A percentile compares a stretch with the other conserved stretches of the same genome.
These are phyloP conservation scores for Gobiocypris rarus DNA, from an alignment of 2,113 vertebrate genomes.

Conservation along the genomic window DNA sequence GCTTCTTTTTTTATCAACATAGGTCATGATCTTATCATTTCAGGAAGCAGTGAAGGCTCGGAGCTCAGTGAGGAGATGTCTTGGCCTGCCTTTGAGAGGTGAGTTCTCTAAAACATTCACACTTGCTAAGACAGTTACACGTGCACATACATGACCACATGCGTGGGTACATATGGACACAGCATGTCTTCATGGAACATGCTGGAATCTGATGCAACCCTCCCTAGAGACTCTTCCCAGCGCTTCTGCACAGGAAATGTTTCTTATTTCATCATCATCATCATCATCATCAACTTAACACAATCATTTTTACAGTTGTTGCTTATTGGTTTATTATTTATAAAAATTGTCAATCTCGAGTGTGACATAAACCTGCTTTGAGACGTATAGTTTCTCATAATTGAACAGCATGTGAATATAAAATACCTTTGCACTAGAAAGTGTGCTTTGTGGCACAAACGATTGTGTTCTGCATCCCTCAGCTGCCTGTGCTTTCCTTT, in stretches of 20 bases:
- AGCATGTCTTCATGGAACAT: constrained; percentile 14
- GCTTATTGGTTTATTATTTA: not conserved
- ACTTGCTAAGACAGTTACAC: not conserved
- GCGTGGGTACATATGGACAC: constrained; percentile 3
- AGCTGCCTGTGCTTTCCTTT: constrained; percentile 11
- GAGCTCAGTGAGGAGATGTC: constrained; percentile 98
- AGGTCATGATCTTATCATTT: constrained; percentile 44
- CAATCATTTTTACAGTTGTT: not conserved
- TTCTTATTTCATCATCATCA: not conserved
- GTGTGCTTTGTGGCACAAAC: constrained; percentile 4
- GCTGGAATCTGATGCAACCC: not conserved
- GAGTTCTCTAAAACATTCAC: constrained; percentile 62
- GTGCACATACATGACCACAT: not conserved
- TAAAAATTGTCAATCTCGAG: not conserved
- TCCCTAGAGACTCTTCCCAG: not conserved
- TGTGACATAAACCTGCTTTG: not conserved
- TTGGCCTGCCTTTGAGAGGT: constrained; percentile 99
- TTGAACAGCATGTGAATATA: constrained; percentile 1
- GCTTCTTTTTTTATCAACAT: not conserved
- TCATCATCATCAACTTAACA: not conserved
- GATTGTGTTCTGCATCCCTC: not conserved
- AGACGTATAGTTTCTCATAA: not conserved
- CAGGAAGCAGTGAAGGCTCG: constrained; percentile 98
- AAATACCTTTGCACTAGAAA: not conserved
- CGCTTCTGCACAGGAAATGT: not conserved